Evolutionary conservation across 1,140 invertebrate genomes (phyloP).

Genomic region (Drosophila tristis): DNA sequence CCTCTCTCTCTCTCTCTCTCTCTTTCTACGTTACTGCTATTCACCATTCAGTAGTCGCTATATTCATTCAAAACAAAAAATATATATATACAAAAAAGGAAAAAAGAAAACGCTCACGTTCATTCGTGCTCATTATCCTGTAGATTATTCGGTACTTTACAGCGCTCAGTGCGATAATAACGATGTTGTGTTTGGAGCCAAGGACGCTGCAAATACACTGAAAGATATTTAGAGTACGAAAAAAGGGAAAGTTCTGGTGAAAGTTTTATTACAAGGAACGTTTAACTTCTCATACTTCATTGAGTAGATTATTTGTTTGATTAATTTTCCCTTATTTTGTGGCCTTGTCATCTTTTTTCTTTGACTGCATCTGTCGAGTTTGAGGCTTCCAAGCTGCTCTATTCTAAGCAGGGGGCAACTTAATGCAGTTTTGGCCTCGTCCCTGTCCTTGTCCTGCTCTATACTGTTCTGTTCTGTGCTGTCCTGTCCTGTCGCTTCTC

Average conservation of each 20-base stretch:
- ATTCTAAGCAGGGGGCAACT: conserved; percentile 33
- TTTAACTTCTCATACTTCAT: too few species aligned
- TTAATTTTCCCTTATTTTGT: background rate
- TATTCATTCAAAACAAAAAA: conserved; percentile 49
- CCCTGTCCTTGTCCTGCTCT: conserved; percentile 44
- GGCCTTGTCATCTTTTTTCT: background rate
- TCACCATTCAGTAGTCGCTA: conserved; percentile 19
- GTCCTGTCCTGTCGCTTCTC: conserved; percentile 33
- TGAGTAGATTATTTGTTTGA: background rate
- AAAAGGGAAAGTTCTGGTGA: too few species aligned
- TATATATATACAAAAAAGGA: conserved; percentile 8
- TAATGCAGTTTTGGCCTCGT: conserved; percentile 59
- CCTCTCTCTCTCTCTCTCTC: background rate
- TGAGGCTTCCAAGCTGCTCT: conserved; percentile 23
- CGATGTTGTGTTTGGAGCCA: conserved; percentile 59
- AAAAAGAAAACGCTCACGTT: conserved; percentile 62
- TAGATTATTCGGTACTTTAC: conserved; percentile 79
- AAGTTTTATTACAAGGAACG: too few species aligned
- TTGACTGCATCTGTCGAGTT: conserved; percentile 24
- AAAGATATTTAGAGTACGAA: background rate
- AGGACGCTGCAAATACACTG: conserved; percentile 45
- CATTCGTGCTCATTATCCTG: conserved; percentile 78
- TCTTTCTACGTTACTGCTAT: background rate
- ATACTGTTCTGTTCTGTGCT: background rate
- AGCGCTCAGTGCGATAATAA: conserved; percentile 78